Evolutionary conservation across 2,113 vertebrate genomes (phyloP), one percentile per base, ranked within the genome.

Genomic region (Gasterosteus aculeatus): DNA sequence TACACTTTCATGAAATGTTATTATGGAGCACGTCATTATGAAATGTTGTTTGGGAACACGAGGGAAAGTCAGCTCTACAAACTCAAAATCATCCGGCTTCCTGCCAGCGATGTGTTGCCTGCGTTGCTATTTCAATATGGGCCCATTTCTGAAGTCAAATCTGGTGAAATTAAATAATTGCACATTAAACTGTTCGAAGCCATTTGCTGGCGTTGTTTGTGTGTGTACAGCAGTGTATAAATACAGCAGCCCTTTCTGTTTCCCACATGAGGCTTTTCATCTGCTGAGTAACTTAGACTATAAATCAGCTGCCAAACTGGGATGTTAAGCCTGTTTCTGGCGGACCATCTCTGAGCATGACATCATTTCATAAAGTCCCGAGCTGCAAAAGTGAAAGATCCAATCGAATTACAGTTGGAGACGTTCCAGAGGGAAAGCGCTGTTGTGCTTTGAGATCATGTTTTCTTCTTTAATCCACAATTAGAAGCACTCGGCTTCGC

Each of bases 391-490:
- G 33, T 65, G 39, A 72, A 46, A 69, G 31, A 65, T 67, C 38
- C 11, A 8, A 44, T 75, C 39, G 49, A 54, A 74, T 83, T 38
- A 85, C 56, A 69, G 60, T 4, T 83, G 69, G n/a, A 84, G 67
- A 31, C 35, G 14, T 44, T 77, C 22, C 62, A 73, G 44, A 65
- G 61, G 56, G 54, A 66, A 12, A 19, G 64, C 73, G 42, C 66
- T 49, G 67, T 73, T 76, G 1, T 72, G 75, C 54, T 76, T 83
- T 39, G 44, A 16, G 3, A 80, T 53, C 29, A 77, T 56, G 42
- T 85, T 69, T 77, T 79, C 44, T 60, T 80, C 67, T 82, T 78
- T 69, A 79, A 69, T 80, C 73, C 77, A 31, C 71, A 75, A 72
- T 82, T 65, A 47, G 60, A 47, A 66, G 65, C 70, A 57, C 39